Base-by-base conservation (phyloP, 2,797 vertebrate species). In the Poecilia gillii region DNA sequence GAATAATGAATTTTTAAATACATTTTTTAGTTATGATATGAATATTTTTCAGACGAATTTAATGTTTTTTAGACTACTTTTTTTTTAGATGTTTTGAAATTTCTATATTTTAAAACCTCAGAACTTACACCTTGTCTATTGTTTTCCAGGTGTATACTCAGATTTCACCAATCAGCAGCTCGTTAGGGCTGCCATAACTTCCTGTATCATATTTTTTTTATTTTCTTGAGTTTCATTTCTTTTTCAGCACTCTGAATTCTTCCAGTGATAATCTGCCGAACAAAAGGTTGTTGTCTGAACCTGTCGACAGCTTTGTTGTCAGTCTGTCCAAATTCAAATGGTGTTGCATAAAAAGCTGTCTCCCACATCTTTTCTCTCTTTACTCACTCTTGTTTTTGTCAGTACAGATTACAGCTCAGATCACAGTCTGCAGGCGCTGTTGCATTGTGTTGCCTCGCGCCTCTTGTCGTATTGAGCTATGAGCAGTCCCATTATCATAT, bases 401-500 rank as follows among this genome's bases (percentile, higher is more conserved):
- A 74, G 91, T 92, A 87, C 84, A 92, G 92, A 95, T 94, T 95
- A 93, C 88, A 91, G 93, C 92, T 89, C 75, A 80, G 86, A 92
- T 93, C 88, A 88, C 82, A 89, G 82, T 94, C 91, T 93, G 82
- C 83, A 76, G 91, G 88, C 85, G 59, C 53, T 25, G 64, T 64
- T 16, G 84, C 81, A 93, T 94, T 93, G 92, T 95, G 88, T 75
- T 77, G 75, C n/a, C 0, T 72, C 86, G 78, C 81, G 85, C 83
- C 77, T 87, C 85, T 84, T 87, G 20, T 73, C 28, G 16, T 91
- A 64, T 78, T 85, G 90, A 92, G 92, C 86, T 90, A 71, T 62
- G 81, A 83, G 80, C 83, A 79, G 91, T 91, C 85, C 89, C 90
- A 95, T 96, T 95, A 95, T 95, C 93, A 94, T 93, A 94, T 93